Evolutionary conservation across 2,888 invertebrate genomes (phyloP), one percentile per base, ranked within the genome.

Genomic region (Hemistola chrysoprasaria): DNA sequence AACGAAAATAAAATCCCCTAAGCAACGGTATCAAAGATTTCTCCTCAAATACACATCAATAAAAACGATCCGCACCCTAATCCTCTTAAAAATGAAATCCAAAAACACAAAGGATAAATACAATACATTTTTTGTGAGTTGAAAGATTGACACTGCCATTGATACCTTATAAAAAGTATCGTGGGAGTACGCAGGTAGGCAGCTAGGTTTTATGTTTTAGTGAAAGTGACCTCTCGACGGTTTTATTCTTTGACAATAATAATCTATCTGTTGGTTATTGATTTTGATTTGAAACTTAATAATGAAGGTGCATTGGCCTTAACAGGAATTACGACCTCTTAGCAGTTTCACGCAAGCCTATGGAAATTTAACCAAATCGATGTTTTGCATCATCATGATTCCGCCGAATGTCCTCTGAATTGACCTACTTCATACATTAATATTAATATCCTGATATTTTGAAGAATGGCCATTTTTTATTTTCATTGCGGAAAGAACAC

Each of bases 71-170:
- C 62, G 62, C 59, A 62, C 62, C 59, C 58, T 77, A 79, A 83
- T 78, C 78, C 79, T 76, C 79, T 77, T 77, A 68, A 52, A n/a
- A 65, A 58, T 61, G 53, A 66, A 66, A 69, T 66, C 65, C 56
- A 39, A 31, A 40, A 58, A 63, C 57, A 78, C 68, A 75, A 74
- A 74, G 65, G 59, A 41, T 30, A 48, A 65, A 48, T 4, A 60
- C 62, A 47, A 52, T 44, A 29, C 30, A 26, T 48, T 60, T 68
- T 61, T 57, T 33, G 11, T 24, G 34, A 47, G 50, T 46, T 42
- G 38, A 48, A 47, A 63, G 64, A 61, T 63, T 66, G 72, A 64
- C 72, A 69, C 53, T 50, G 62, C 57, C 40, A 69, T 68, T 68
- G 67, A 63, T 59, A 56, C 45, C 34, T 39, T 43, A 44, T 56